These are phyloP conservation scores for Geococcyx californianus DNA, from an alignment of 2,113 vertebrate genomes.

Conservation along the genomic window DNA sequence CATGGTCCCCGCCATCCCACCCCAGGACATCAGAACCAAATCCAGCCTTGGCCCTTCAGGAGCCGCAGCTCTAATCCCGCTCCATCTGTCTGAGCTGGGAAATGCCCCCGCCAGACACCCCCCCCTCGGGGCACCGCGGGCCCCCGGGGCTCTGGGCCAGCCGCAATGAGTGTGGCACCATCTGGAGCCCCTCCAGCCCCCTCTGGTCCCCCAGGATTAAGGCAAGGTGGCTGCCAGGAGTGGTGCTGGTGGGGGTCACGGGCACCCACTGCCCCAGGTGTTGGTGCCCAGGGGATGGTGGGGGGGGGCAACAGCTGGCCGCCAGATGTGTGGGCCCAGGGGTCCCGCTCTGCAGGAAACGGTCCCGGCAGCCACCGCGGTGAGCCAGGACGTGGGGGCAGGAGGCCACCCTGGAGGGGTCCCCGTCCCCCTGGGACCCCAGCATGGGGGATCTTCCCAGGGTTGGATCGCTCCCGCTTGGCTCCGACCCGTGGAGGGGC, in stretches of 20 bases:
- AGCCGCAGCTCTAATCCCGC: background rate
- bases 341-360: too few species aligned
- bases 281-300: background rate
- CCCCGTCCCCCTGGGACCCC: background rate
- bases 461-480: background rate
- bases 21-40: accelerated
- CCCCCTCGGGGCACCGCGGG: background rate
- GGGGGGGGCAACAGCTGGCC: slow-evolving; percentile 4
- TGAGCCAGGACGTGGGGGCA: background rate
- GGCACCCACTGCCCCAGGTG: background rate
- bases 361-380: background rate
- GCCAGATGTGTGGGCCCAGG: slow-evolving; percentile 47
- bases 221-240: background rate
- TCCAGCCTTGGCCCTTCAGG: background rate
- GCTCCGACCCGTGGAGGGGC: background rate
- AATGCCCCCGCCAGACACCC: slow-evolving; percentile 31
- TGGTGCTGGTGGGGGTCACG: background rate
- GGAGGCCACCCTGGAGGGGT: background rate
- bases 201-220: background rate
- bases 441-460: accelerated
- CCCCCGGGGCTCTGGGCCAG: background rate
- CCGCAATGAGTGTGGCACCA: background rate
- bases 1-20: accelerated
- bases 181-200: slow-evolving; percentile 27
- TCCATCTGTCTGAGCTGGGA: slow-evolving; percentile 64